phyloP scores from a whole-genome alignment of 2,888 invertebrate genomes.

The Drosophila kokeensis region DNA sequence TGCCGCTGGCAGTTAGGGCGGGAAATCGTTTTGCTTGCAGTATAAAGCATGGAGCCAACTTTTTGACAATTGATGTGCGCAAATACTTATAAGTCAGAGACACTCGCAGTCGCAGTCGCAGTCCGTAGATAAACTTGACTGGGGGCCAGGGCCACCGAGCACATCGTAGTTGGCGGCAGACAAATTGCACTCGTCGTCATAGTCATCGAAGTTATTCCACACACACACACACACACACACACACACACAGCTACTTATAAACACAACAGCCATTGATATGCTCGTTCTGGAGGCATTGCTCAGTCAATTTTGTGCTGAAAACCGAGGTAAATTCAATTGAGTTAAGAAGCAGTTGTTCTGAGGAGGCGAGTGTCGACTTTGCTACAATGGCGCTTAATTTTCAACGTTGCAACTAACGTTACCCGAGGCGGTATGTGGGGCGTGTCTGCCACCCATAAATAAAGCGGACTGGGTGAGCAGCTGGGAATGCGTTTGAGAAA shows the following conservation, averaged over 20 bases:
- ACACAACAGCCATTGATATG: constrained; percentile 49
- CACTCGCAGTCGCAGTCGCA: constrained; percentile 4
- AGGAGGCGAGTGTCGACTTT: constrained; percentile 29
- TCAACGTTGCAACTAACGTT: constrained; percentile 55
- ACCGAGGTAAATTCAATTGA: constrained; percentile 80
- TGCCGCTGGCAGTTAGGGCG: constrained; percentile 56
- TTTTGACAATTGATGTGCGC: constrained; percentile 74
- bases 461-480: not conserved
- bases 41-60: constrained; percentile 51
- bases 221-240: constrained; percentile 8
- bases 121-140: constrained; percentile 49
- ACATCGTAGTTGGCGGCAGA: constrained; percentile 51
- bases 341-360: constrained; percentile 48
- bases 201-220: constrained; percentile 36
- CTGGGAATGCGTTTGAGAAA: constrained; percentile 16
- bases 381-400: constrained; percentile 75
- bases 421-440: constrained; percentile 6
- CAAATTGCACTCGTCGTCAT: constrained; percentile 67
- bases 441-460: constrained; percentile 6
- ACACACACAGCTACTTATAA: constrained; percentile 11
- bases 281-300: constrained; percentile 46
- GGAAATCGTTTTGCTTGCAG: constrained; percentile 59
- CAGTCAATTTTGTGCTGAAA: constrained; percentile 65
- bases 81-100: constrained; percentile 66
- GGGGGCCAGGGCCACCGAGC: constrained; percentile 16